Evolutionary conservation across 2,888 invertebrate genomes (phyloP).

Genomic region (Sarcophaga variegata): DNA sequence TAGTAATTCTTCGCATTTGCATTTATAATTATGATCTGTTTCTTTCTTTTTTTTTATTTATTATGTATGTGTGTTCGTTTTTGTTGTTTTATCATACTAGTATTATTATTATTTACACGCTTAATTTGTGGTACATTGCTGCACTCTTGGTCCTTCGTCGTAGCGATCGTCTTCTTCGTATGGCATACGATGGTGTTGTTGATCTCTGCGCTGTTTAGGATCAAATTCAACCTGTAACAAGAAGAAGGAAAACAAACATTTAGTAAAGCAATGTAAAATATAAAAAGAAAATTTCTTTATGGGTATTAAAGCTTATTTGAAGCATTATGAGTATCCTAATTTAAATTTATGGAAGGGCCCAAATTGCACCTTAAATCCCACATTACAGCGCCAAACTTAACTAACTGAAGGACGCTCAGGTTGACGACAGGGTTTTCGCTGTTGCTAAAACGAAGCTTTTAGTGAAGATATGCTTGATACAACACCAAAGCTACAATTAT

Average conservation of each 20-base stretch:
- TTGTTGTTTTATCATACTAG: conserved; percentile 19
- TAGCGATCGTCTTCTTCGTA: conserved; percentile 92
- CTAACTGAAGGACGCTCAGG: no score
- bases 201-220: conserved; percentile 88
- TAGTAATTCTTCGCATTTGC: conserved; percentile 36
- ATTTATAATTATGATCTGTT: background rate
- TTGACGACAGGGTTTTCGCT: no score
- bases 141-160: conserved; percentile 85
- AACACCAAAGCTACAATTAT: no score
- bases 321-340: no score
- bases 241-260: conserved; percentile 35
- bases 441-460: no score
- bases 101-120: conserved; percentile 67
- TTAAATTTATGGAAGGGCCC: no score
- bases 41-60: no score
- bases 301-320: no score
- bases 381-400: no score
- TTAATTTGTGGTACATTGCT: conserved; percentile 91
- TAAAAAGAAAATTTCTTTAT: no score
- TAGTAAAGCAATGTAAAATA: background rate
- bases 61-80: conserved; percentile 24
- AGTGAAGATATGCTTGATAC: no score
- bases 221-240: conserved; percentile 86
- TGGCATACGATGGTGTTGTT: conserved; percentile 84
- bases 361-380: no score